Base-by-base conservation (phyloP, 2,888 invertebrate species). In the Lathronympha strigana region DNA sequence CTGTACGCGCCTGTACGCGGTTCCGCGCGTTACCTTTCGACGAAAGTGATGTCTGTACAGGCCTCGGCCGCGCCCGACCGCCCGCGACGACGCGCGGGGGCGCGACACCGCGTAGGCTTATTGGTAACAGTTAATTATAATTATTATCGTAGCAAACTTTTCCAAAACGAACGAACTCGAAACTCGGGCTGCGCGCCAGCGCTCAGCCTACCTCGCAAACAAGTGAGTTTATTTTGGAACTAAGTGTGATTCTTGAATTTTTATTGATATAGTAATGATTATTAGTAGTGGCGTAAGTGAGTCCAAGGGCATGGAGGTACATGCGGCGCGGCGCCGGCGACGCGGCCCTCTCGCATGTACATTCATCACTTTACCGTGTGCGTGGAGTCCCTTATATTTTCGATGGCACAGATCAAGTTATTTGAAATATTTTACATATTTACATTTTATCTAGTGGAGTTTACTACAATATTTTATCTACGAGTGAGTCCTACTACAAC, bases 171-270 rank as follows among this genome's bases (percentile, higher is more conserved):
- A 92, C 92, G 90, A 92, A 92, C 92, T 92, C 92, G 92, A 92
- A 92, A 92, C 88, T 92, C 90, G 92, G 92, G 92, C 91, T 92
- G 90, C 81, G 92, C 92, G 90, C 86, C 79, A 82, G 91, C 90
- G 90, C 91, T 82, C 92, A 92, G 92, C 94, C 94, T 94, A 93
- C 94, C 94, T 94, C 94, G 94, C 94, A 94, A 91, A 93, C 93
- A 94, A 94, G 94, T 94, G 94, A 94, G 94, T 94, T 94, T 94
- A 93, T 94, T 94, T 94, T 94, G 94, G 94, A 93, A 94, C 93
- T 94, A 94, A 94, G 94, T 94, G 94, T 94, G 94, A 94, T 94
- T 94, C 94, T 94, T 94, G 94, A 91, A 92, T 92, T 92, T 92
- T 92, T 91, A 92, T 92, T 92, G 88, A 90, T 92, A 92, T 92